Evolutionary conservation across 2,797 vertebrate genomes (phyloP), one percentile per base, ranked within the genome.

Genomic region (Antennarius maculatus): DNA sequence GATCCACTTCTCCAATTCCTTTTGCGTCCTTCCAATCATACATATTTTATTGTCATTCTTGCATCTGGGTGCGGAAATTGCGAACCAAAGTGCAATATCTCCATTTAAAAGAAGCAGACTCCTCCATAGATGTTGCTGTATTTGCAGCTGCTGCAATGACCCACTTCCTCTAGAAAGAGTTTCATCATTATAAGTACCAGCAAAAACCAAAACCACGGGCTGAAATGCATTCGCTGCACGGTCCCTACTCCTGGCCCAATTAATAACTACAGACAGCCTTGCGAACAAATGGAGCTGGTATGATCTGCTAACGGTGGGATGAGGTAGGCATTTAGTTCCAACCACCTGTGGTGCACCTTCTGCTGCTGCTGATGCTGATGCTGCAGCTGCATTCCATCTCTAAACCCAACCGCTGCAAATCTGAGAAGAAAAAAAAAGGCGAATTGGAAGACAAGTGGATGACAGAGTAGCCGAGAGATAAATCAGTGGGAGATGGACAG

Each of bases 311-410:
- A 51, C 41, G 23, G 64, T 52, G 39, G 52, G 52, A 61, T 53
- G 50, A 31, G 45, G 56, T 67, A 23, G 67, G 52, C 11, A 7
- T 69, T 62, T 8, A 46, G 64, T 71, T 71, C 80, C 41, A 47
- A 47, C 72, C 78, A 73, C 79, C 65, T 74, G 73, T 64, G 72
- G 47, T 76, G 61, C 37, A n/a, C 49, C 45, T 34, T 34, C 59
- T 47, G 54, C 60, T 59, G 48, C 37, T n/a, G 42, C 46, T 57
- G n/a, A n/a, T n/a, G 61, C 47, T 17, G 53, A 39, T 49, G 28
- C 71, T 31, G 52, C 54, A 51, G 48, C 72, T 67, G 67, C 69
- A 71, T 84, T 86, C 84, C 78, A 77, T 81, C 58, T 75, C 61
- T 71, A 69, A 85, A 88, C 61, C 18, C 16, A 15, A 28, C 53